A percentile compares a stretch with the other conserved stretches of the same genome.
Conservation (phyloP, 1,140 invertebrate genomes). For the Archegozetes longisetosus region DNA sequence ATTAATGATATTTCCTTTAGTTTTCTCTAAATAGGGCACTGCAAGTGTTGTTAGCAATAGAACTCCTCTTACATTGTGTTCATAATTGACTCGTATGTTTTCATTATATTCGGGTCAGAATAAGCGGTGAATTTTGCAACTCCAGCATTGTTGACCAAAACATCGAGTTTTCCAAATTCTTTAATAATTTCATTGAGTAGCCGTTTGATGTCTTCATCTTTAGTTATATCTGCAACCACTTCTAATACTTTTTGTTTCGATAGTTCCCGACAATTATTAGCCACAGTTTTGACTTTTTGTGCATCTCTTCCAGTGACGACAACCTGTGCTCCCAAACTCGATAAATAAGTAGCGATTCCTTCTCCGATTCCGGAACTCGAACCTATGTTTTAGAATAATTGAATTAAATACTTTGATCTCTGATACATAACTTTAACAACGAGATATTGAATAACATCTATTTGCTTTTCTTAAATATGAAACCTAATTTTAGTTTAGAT, state of each 20-base stretch:
- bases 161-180: constrained; percentile 75
- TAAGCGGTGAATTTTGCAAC: background rate
- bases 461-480: constrained; percentile 3
- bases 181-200: constrained; percentile 56
- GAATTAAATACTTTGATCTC: too few relatives aligned
- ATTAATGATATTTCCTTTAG: constrained; percentile 71
- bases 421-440: too few relatives aligned
- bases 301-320: constrained; percentile 55
- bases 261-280: constrained; percentile 40
- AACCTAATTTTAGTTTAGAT: too few relatives aligned
- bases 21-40: constrained; percentile 58
- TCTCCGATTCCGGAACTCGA: constrained; percentile 71
- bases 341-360: constrained; percentile 54
- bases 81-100: constrained; percentile 5
- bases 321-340: constrained; percentile 49
- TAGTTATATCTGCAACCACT: constrained; percentile 67
- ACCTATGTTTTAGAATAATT: constrained; percentile 12
- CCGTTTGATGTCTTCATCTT: constrained; percentile 53
- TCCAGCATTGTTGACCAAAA: constrained; percentile 48
- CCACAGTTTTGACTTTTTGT: constrained; percentile 42
- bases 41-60: constrained; percentile 50
- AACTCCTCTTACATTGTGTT: background rate
- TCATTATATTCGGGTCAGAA: background rate
- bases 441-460: background rate
- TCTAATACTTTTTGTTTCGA: constrained; percentile 4